A percentile compares a stretch with the other conserved stretches of the same genome.
Conservation (phyloP, 2,113 vertebrate genomes). For the Beaufortia kweichowensis region DNA sequence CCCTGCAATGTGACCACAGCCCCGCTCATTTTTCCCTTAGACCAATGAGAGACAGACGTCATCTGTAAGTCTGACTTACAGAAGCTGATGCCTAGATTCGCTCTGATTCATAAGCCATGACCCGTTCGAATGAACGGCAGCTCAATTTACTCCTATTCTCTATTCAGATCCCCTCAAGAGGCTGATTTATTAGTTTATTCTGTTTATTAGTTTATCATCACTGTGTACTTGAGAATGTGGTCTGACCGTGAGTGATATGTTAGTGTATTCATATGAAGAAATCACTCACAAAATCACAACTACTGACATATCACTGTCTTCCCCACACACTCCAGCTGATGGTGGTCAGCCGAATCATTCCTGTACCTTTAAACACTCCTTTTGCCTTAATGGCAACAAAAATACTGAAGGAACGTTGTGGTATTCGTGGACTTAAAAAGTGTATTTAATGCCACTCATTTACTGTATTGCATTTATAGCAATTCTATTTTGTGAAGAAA, state of each 20-base stretch:
- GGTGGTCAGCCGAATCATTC: not conserved
- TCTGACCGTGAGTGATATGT: slow-evolving; percentile 4
- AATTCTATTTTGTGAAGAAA: slow-evolving; percentile 49
- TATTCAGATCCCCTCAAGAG: not conserved
- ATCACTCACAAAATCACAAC: not conserved
- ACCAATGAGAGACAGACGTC: not conserved
- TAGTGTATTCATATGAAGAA: slow-evolving; percentile 8
- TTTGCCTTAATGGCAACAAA: slow-evolving; percentile 46
- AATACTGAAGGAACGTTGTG: slow-evolving; percentile 83
- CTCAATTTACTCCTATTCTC: not conserved
- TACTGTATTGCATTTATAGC: slow-evolving; percentile 50
- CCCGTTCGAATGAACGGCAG: not conserved
- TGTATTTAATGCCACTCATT: slow-evolving; percentile 63
- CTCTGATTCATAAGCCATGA: slow-evolving; percentile 16
- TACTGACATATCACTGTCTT: slow-evolving; percentile 18
- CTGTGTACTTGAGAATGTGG: not conserved
- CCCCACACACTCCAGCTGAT: slow-evolving; percentile 27
- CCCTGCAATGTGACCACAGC: slow-evolving; percentile 35
- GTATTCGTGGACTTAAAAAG: slow-evolving; percentile 87
- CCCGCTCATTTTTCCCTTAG: not conserved
- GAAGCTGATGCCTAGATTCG: not conserved
- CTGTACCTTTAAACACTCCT: slow-evolving; percentile 15
- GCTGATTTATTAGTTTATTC: not conserved
- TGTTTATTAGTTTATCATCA: not conserved
- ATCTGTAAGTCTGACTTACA: not conserved